Conservation (phyloP, 1,140 invertebrate genomes). For the Sarcophaga bullata region DNA sequence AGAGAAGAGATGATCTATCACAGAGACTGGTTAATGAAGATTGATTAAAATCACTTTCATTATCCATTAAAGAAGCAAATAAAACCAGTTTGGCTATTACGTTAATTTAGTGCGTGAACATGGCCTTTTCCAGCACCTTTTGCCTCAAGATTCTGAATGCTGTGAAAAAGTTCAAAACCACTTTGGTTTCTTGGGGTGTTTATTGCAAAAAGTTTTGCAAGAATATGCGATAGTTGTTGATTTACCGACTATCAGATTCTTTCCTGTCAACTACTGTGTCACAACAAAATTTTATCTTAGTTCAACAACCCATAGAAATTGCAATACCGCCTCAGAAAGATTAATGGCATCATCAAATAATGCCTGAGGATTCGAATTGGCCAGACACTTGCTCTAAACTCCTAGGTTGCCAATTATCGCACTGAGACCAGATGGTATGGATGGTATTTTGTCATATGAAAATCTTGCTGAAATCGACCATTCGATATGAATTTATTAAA, state of each 20-base stretch:
- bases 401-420: constrained; percentile 63
- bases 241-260: constrained; percentile 90
- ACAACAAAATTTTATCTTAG: constrained; percentile 76
- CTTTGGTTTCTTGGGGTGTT: constrained; percentile 94
- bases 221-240: constrained; percentile 97
- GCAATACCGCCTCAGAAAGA: constrained; percentile 70
- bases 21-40: not conserved
- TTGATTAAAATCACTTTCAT: not conserved
- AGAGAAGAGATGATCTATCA: constrained; percentile 51
- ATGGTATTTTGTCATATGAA: constrained; percentile 77
- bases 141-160: constrained; percentile 82
- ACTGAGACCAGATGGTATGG: constrained; percentile 70
- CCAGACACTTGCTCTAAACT: constrained; percentile 56
- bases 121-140: constrained; percentile 95
- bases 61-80: constrained; percentile 64
- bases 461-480: constrained; percentile 89
- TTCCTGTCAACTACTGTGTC: constrained; percentile 96
- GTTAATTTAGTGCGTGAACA: constrained; percentile 79
- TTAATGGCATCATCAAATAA: constrained; percentile 79
- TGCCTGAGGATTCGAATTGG: constrained; percentile 78
- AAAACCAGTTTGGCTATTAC: constrained; percentile 92
- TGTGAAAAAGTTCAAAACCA: constrained; percentile 85
- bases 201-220: constrained; percentile 95
- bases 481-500: constrained; percentile 77
- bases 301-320: constrained; percentile 67